Evolutionary conservation across 2,888 invertebrate species (phyloP), one percentile per base, ranked within the genome.

Genomic region (Aphodius sticticus): DNA sequence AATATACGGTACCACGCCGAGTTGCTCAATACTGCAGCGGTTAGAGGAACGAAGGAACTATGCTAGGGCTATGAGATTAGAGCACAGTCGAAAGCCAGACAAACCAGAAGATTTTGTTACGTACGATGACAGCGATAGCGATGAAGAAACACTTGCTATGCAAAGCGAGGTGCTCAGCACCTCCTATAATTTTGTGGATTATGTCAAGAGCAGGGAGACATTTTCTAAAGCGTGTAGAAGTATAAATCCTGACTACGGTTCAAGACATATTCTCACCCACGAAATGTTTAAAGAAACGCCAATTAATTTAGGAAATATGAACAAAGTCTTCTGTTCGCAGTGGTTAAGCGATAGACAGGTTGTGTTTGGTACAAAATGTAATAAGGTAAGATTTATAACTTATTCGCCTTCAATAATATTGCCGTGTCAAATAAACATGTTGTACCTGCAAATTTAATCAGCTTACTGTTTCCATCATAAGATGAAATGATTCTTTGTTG

Each of bases 311-410:
- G 95, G 95, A 84, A 96, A 95, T 88, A 95, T 96, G 92, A 97
- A 97, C 90, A 97, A 97, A 90, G 96, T 96, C 80, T 99, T 98
- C 91, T 97, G 98, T 88, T 97, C 98, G 0, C 95, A 97, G 88
- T 99, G 99, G 98, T 92, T 99, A 69, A 97, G 96, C 84, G 96
- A 97, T 89, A 92, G 97, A 85, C 97, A 98, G 91, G 96, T 99
- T 79, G 97, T 98, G 26, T 97, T 98, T 89, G 99, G 98, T 78
- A 98, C 98, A 77, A 99, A 99, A 89, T 98, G 99, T 90, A 98
- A 98, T 90, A 97, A 97, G 93, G 96, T 96, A 88, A 85, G 84
- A 78, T 35, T 69, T 70, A 70, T 26, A 76, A 69, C 78, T 26
- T 26, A 76, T 36, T 37, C 7, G 3, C 26, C 26, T 26, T 26